Base-by-base conservation (phyloP, 2,888 invertebrate species). In the Eubasilissa splendida region DNA sequence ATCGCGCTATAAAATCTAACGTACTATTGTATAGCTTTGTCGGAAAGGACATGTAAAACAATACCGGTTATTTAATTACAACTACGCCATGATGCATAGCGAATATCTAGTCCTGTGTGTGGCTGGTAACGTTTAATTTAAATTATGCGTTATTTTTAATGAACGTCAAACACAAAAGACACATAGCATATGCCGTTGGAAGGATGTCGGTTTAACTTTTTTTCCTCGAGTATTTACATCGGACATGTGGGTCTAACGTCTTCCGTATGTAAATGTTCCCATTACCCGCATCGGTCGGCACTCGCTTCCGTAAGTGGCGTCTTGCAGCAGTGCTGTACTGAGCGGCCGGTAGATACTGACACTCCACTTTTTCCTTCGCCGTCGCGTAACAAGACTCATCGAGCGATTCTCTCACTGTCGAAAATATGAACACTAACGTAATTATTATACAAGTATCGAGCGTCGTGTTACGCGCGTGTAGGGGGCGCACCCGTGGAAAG, bases 181-280 rank as follows among this genome's bases (percentile, higher is more conserved):
- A 11, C 63, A 12, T 22, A 50, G 10, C 31, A n/a, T n/a, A n/a
- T 68, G 68, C 50, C 50, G 63, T 9, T 33, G n/a, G 53, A 22
- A 22, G 59, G 42, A 76, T 65, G 76, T 76, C 56, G 56, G 59
- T 75, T 58, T 11, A 56, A 14, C 58, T 79, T 78, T 81, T n/a
- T 81, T 81, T 60, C 79, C 60, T 81, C 56, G 52, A 65, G 78
- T 76, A 81, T 81, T 81, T 76, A 60, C 60, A 78, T 59, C 74
- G 81, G 54, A 22, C 78, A 81, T 81, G 81, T 81, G 81, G 81
- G 81, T 63, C 70, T 81, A 81, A 81, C 81, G 81, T 63, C 79
- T 81, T 79, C 76, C 76, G 76, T 81, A 81, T 79, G 78, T 68
- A 81, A 78, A 79, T 76, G 66, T 33, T 68, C 59, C 79, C 79